These are phyloP conservation scores for Mystacides longicornis DNA, from an alignment of 2,888 invertebrate species.

Conservation along the genomic window DNA sequence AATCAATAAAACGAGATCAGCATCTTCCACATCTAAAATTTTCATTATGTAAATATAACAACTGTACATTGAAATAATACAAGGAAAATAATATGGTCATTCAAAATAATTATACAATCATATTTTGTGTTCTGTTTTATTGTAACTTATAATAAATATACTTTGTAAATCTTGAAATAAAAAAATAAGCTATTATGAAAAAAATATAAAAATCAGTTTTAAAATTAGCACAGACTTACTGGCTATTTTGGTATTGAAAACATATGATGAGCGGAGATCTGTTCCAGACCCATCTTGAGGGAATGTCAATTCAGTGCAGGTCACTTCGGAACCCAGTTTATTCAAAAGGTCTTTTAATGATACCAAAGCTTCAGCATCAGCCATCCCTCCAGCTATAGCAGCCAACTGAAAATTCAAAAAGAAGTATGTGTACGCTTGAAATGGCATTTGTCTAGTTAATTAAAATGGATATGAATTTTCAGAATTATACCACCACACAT, in stretches of 20 bases:
- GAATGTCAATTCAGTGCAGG: conserved; percentile 89
- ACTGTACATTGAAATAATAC: too few relatives aligned
- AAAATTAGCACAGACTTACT: conserved; percentile 37
- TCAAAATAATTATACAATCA: too few relatives aligned
- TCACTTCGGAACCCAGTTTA: conserved; percentile 72
- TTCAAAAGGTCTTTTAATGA: conserved; percentile 91
- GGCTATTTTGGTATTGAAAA: conserved; percentile 84
- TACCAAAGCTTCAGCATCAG: conserved; percentile 86
- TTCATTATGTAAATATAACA: not conserved
- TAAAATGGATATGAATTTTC: too few relatives aligned
- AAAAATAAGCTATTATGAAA: not conserved
- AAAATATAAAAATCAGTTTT: not conserved
- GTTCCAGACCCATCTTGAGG: conserved; percentile 73
- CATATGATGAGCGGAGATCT: conserved; percentile 85
- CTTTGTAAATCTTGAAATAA: not conserved
- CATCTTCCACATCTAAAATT: conserved; percentile 73
- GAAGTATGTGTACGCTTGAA: too few relatives aligned
- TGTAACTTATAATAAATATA: not conserved
- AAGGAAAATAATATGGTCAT: too few relatives aligned
- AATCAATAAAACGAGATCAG: conserved; percentile 85
- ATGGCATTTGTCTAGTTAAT: too few relatives aligned
- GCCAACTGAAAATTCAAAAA: conserved; percentile 51
- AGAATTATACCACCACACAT: too few relatives aligned
- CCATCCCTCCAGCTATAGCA: conserved; percentile 83
- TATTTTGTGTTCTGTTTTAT: too few relatives aligned